These are phyloP conservation scores for Nymphalis io DNA, from an alignment of 1,140 invertebrate species.

Conservation along the genomic window DNA sequence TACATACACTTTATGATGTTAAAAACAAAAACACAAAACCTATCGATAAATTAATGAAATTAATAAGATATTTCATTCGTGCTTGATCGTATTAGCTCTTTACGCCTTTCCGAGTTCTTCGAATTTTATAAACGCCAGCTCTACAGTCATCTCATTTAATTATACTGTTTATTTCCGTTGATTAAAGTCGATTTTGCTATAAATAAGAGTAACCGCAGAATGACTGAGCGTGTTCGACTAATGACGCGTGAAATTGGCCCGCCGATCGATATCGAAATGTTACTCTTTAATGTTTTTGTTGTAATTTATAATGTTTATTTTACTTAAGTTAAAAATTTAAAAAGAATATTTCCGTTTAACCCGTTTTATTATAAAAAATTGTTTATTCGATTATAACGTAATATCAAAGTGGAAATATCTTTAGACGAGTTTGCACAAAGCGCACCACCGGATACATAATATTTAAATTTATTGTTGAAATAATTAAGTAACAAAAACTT, in stretches of 20 bases:
- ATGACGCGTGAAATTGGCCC: conserved; percentile 59
- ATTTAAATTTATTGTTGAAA: no score
- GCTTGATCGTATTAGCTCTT: conserved; percentile 20
- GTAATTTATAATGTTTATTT: conserved; percentile 21
- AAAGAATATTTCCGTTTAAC: no score
- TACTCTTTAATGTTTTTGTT: conserved; percentile 28
- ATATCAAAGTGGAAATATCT: no score
- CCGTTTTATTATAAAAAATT: no score
- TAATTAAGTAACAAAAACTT: no score
- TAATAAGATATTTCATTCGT: conserved; percentile 14
- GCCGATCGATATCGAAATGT: conserved; percentile 42
- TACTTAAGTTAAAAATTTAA: no score
- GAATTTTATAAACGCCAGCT: conserved; percentile 25
- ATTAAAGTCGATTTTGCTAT: conserved; percentile 8
- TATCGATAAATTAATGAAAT: neutral
- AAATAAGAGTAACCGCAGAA: conserved; percentile 20
- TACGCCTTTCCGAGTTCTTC: conserved; percentile 23
- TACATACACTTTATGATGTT: no score
- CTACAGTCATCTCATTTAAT: neutral
- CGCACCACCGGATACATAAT: no score
- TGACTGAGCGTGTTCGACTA: conserved; percentile 53
- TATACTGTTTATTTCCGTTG: neutral
- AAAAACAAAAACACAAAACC: neutral
- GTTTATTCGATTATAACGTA: no score
- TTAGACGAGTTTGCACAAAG: no score